These are phyloP conservation scores for Sialis lutaria DNA, from an alignment of 2,888 invertebrate genomes.

Conservation along the genomic window DNA sequence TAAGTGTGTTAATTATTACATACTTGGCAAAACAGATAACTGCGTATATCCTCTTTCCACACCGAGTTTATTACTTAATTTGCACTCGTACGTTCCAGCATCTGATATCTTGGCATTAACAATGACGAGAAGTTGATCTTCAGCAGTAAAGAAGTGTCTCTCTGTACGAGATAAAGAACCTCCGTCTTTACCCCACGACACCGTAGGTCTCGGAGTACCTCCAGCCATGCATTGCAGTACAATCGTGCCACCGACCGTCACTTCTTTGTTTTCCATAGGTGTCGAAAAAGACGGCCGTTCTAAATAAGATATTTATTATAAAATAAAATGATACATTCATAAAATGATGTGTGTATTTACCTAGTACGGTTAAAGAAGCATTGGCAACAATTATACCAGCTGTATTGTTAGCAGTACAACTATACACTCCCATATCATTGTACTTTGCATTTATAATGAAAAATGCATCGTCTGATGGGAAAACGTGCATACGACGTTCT, in stretches of 20 bases:
- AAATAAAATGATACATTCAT: constrained; percentile 1
- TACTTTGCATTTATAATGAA: constrained; percentile 84
- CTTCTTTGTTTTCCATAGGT: constrained; percentile 72
- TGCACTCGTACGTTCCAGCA: constrained; percentile 78
- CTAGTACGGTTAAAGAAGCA: constrained; percentile 64
- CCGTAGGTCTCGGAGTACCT: constrained; percentile 65
- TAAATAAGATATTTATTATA: constrained; percentile 18
- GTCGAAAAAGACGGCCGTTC: constrained; percentile 78
- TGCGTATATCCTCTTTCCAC: constrained; percentile 53
- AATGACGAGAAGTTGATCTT: constrained; percentile 76
- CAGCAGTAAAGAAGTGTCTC: constrained; percentile 72
- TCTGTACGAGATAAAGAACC: constrained; percentile 52
- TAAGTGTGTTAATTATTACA: constrained; percentile 16
- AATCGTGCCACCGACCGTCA: constrained; percentile 62
- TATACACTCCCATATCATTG: constrained; percentile 81
- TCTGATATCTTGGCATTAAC: constrained; percentile 61
- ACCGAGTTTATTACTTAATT: constrained; percentile 73
- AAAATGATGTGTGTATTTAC: constrained; percentile 16
- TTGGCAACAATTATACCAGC: constrained; percentile 78
- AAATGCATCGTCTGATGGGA: constrained; percentile 80
- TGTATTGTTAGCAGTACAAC: constrained; percentile 79
- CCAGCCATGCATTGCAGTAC: constrained; percentile 78
- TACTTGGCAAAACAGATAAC: constrained; percentile 49
- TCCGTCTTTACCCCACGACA: constrained; percentile 77
- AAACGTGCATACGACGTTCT: constrained; percentile 83